These are phyloP conservation scores for Drosophila albomicans DNA, from an alignment of 1,140 invertebrate genomes.

Conservation along the genomic window DNA sequence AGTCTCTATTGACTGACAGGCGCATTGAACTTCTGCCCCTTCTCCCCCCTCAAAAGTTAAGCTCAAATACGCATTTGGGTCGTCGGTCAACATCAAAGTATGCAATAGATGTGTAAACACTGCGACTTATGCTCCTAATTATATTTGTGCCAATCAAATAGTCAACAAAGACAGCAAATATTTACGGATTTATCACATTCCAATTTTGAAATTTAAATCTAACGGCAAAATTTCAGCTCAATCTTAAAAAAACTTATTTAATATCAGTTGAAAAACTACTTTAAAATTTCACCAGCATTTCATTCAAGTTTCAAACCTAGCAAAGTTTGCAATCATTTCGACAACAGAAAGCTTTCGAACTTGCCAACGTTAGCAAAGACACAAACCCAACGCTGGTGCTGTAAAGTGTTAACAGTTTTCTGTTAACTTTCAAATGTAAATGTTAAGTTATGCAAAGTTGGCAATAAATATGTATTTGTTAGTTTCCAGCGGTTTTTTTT, in stretches of 20 bases:
- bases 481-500: constrained; percentile 24
- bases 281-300: background rate
- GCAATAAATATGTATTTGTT: background rate
- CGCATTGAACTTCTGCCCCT: constrained; percentile 16
- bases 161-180: background rate
- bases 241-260: background rate
- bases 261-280: background rate
- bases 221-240: background rate
- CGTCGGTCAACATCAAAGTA: background rate
- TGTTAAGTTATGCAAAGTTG: constrained; percentile 8
- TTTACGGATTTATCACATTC: background rate
- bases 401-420: constrained; percentile 16
- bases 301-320: constrained; percentile 9
- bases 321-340: background rate
- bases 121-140: background rate
- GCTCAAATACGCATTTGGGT: constrained; percentile 1
- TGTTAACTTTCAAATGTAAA: constrained; percentile 13
- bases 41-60: background rate
- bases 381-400: constrained; percentile 6
- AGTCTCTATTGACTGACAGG: constrained; percentile 22
- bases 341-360: background rate
- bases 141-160: background rate
- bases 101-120: constrained; percentile 9
- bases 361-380: constrained; percentile 15
- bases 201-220: background rate